Conservation (phyloP, 2,797 vertebrate genomes). For the Karalla daura region DNA sequence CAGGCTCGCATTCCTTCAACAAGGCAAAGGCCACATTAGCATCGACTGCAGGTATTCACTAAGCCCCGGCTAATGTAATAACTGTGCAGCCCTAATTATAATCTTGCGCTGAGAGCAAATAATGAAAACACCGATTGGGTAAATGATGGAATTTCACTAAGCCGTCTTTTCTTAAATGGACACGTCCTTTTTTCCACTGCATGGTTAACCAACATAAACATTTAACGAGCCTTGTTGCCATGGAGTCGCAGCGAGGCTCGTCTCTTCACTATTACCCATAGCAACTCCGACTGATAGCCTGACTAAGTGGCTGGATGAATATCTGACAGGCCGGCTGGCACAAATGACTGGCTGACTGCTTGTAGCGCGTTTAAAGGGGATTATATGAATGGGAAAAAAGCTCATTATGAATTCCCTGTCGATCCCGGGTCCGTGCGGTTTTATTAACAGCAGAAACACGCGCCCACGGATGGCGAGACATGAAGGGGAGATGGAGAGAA, state of each 20-base stretch:
- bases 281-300: constrained; percentile 62
- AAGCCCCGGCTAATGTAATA: constrained; percentile 7
- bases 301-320: constrained; percentile 62
- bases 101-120: constrained; percentile 1
- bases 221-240: constrained; percentile 67
- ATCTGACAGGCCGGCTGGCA: constrained; percentile 58
- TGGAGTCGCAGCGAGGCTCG: constrained; percentile 55
- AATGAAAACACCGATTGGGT: constrained; percentile 20
- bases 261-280: constrained; percentile 55
- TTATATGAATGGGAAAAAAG: constrained; percentile 58
- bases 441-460: constrained; percentile 30
- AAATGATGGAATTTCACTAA: constrained; percentile 1
- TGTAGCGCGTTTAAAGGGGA: constrained; percentile 54
- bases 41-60: constrained; percentile 18
- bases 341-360: constrained; percentile 40
- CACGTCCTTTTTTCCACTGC: constrained; percentile 15
- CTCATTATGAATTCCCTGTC: constrained; percentile 52
- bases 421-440: constrained; percentile 28
- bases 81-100: constrained; percentile 12
- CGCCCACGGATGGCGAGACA: neutral
- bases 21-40: constrained; percentile 48
- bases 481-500: neutral
- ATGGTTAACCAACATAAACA: constrained; percentile 61
- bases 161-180: constrained; percentile 10
- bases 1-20: constrained; percentile 3